Base-by-base conservation (phyloP, 2,797 vertebrate species). In the Silurus aristotelis region DNA sequence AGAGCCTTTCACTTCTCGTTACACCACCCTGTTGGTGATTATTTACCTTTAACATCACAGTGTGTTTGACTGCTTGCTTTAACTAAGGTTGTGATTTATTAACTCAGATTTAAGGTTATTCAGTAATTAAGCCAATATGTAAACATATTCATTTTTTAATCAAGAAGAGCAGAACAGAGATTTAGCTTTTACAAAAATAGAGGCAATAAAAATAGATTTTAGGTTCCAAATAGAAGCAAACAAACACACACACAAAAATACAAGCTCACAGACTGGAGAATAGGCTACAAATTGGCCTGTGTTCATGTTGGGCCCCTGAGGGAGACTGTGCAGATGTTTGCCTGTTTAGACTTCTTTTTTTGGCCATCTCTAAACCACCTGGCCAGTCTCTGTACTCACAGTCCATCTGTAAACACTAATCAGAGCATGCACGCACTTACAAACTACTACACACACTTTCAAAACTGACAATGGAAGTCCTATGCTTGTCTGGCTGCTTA, bases 301-400 rank as follows among this genome's bases (percentile, higher is more conserved):
- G 63, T 83, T 85, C 78, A 78, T 82, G 76, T 78, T 82, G 68
- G 55, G 71, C 60, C 77, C 86, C 77, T 55, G 17, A 64, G 79
- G 82, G 78, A 89, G 58, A 31, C 48, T 61, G 77, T 84, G 77
- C 86, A 89, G 88, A 84, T 89, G 88, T 85, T 87, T 85, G 66
- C 77, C 82, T 81, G 66, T 58, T 61, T 84, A 82, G 63, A 76
- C 81, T 82, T 60, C n/a, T 80, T 46, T 77, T 79, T 78, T 63
- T 77, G 68, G 83, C 87, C 85, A 85, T 63, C n/a, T 68, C 68
- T 46, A 73, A 89, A 84, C 80, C 82, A 85, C 88, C 77, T 76
- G 71, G 72, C 72, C 66, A 85, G 78, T 72, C 72, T 82, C 38
- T 60, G 48, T 58, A 70, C 38, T 82, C 46, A 81, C 71, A 25